Percentiles rank a stretch among this genome's conserved stretches.
phyloP scores from a whole-genome alignment of 2,888 invertebrate genomes.

The Calameuta filiformis region DNA sequence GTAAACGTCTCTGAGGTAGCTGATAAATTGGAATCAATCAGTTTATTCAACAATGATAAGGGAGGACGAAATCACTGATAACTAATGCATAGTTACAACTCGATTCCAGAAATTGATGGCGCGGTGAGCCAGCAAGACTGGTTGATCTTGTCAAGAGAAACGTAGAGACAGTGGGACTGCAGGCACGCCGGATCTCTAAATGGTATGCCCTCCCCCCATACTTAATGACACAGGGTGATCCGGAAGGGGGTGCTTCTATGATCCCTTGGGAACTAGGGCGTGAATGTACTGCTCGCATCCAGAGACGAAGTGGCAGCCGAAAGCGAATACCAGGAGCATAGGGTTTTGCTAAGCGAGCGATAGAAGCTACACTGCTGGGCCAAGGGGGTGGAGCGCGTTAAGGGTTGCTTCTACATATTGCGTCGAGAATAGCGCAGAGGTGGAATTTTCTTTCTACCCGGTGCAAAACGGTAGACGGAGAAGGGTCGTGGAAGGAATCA shows the following conservation, averaged over 20 bases:
- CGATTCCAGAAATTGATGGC: neutral
- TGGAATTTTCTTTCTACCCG: neutral
- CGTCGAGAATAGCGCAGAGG: neutral
- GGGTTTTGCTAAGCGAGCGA: neutral
- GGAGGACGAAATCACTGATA: neutral
- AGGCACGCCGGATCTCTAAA: neutral
- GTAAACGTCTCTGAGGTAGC: neutral
- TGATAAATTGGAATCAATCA: neutral
- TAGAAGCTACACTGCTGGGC: neutral
- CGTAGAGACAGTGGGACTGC: neutral
- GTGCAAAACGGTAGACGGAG: neutral
- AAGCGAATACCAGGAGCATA: neutral
- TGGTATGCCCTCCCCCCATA: neutral
- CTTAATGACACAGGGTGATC: neutral
- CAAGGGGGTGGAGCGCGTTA: neutral
- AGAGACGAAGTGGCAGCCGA: conserved; percentile 1
- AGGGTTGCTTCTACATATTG: conserved; percentile 5
- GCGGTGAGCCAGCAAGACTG: neutral
- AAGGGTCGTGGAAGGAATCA: neutral
- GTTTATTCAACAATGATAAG: neutral
- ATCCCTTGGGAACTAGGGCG: conserved; percentile 2
- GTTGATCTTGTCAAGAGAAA: neutral
- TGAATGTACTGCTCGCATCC: conserved; percentile 1
- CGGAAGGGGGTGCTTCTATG: neutral
- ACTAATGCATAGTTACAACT: neutral